Base-by-base conservation (phyloP, 2,797 vertebrate genomes). In the Pipistrellus nathusii region DNA sequence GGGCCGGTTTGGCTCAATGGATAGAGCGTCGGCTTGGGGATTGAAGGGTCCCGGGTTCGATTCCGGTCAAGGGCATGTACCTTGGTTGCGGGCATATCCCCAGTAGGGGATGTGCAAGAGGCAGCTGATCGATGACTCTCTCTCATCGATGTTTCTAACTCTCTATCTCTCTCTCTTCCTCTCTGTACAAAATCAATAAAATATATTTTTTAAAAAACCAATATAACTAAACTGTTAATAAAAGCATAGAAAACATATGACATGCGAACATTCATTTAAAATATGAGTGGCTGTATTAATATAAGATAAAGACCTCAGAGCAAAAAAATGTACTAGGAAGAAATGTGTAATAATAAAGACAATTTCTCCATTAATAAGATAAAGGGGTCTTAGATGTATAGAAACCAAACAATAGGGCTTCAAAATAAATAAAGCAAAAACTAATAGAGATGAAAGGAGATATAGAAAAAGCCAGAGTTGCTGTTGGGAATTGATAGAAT, bases 361-460 rank as follows among this genome's bases (percentile, higher is more conserved):
- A 72, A 18, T 10, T 38, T 77, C 27, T 80, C 30, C 35, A 8
- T 75, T 27, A 90, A 64, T n/a, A 82, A 64, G 25, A 80, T 6
- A 64, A 0, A 75, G 9, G 3, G 71, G 71, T 59, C 25, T 62
- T 78, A 73, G 87, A 55, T 30, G 11, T 46, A n/a, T 0, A 59
- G 46, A 35, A 48, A 72, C n/a, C 38, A 72, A 73, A 88, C 25
- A 91, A n/a, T 10, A 82, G 76, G 41, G 30, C 23, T 78, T 91
- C 73, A 81, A 93, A 88, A 88, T n/a, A 88, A 25, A 69, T 5
- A 4, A 84, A 41, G 46, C 32, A 30, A 83, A 90, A 77, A 71
- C 46, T 84, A 57, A 69, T 9, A 75, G 12, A 82, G 27, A 20
- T 48, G 21, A 55, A 76, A 69, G 38, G 12, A 91, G 84, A 84